Conservation (phyloP, 1,140 invertebrate species). For the Ceratina japonica region DNA sequence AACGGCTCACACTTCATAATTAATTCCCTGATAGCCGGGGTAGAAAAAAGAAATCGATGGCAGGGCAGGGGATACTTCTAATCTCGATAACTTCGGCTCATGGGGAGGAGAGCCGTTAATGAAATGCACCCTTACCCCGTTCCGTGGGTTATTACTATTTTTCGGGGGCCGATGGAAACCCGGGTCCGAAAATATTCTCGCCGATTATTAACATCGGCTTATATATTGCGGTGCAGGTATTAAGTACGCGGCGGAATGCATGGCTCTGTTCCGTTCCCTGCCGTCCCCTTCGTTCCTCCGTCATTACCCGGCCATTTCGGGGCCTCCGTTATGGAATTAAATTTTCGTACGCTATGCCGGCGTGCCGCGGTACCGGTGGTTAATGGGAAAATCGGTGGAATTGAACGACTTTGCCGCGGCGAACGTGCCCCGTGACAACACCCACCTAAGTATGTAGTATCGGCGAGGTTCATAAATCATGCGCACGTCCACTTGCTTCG, state of each 20-base stretch:
- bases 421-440: not conserved
- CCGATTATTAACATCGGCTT: slow-evolving; percentile 58
- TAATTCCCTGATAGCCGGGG: slow-evolving; percentile 51
- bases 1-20: slow-evolving; percentile 42
- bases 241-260: slow-evolving; percentile 57
- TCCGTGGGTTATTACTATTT: slow-evolving; percentile 48
- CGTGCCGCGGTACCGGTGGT: not conserved
- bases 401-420: not conserved
- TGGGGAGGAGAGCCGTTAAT: slow-evolving; percentile 39
- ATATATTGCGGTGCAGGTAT: slow-evolving; percentile 49
- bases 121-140: slow-evolving; percentile 61
- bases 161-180: slow-evolving; percentile 32
- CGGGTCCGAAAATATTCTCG: slow-evolving; percentile 39
- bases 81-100: slow-evolving; percentile 41
- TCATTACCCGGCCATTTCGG: not conserved
- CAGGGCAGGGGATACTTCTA: slow-evolving; percentile 34
- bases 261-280: not conserved
- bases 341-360: slow-evolving; percentile 22
- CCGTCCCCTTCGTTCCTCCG: not conserved
- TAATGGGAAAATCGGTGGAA: slow-evolving; percentile 8
- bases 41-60: not conserved
- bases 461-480: slow-evolving; percentile 39
- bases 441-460: not conserved
- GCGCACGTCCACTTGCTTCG: slow-evolving; percentile 16
- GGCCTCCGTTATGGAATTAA: slow-evolving; percentile 33